These are phyloP conservation scores for Ormyrus labotus DNA, from an alignment of 2,888 invertebrate genomes.

Conservation along the genomic window DNA sequence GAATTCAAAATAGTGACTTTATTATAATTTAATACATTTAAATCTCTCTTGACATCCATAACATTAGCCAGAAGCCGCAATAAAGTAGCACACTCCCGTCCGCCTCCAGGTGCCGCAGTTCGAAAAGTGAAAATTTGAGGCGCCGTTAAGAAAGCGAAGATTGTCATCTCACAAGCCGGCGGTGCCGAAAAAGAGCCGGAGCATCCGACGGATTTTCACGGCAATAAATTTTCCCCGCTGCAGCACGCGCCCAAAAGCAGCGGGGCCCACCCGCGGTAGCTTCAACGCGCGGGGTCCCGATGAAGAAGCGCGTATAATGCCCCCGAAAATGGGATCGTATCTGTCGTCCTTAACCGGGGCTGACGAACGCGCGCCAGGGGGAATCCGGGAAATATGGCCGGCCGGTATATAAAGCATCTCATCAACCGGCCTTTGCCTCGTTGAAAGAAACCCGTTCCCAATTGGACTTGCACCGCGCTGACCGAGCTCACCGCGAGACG, in stretches of 20 bases:
- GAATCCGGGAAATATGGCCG: conserved; percentile 13
- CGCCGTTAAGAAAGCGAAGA: conserved; percentile 1
- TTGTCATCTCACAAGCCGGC: conserved; percentile 18
- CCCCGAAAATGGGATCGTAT: conserved; percentile 39
- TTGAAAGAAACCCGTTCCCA: conserved; percentile 22
- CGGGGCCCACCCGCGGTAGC: background rate
- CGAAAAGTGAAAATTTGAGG: no score
- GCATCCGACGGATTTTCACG: conserved; percentile 33
- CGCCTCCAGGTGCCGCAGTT: no score
- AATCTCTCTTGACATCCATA: no score
- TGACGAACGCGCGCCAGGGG: background rate
- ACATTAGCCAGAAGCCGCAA: no score
- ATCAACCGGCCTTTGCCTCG: conserved; percentile 1
- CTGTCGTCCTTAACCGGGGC: conserved; percentile 8
- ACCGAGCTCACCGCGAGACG: background rate
- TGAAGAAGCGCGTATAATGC: conserved; percentile 8
- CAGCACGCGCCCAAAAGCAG: background rate
- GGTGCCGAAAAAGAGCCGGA: conserved; percentile 35
- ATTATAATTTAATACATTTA: no score
- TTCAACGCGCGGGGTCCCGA: background rate
- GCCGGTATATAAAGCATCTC: conserved; percentile 25
- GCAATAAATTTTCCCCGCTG: conserved; percentile 37
- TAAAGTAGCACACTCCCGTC: no score
- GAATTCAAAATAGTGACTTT: no score
- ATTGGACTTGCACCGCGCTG: conserved; percentile 2